Base-by-base conservation (phyloP, 2,888 invertebrate genomes). In the Dyspetes luteomarginatus region DNA sequence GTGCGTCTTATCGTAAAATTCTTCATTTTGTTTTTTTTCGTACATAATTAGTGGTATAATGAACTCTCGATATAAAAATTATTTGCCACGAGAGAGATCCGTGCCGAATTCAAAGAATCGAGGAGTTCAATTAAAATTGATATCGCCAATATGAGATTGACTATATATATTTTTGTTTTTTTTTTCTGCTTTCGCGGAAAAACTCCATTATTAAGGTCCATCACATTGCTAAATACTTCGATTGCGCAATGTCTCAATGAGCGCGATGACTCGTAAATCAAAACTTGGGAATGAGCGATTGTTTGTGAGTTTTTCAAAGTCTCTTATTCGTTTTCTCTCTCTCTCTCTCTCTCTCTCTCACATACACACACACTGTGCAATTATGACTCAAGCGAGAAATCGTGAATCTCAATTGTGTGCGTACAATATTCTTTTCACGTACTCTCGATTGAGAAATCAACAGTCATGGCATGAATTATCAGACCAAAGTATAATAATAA, bases 221-320 rank as follows among this genome's bases (percentile, higher is more conserved):
- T 75, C 75, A 75, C 67, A 75, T 60, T 26, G 48, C 50, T 60
- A 22, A 60, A 60, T 75, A 67, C 26, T 41, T 73, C 62, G 55
- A 64, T 73, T 73, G 55, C 52, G 62, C 64, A 73, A 73, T 28
- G 22, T 56, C 9, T 64, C 4, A 73, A 73, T n/a, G 64, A 30
- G 43, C 64, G 30, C n/a, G 41, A 26, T 4, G 55, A 45, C 64
- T 64, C 55, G 52, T 41, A 60, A 28, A 45, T 26, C 19, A 19
- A 48, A 17, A 22, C 48, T 12, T 19, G 9, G 17, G 3, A 12
- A 9, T 2, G 36, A 4, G 36, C 7, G 36, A 7, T 36, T 36
- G n/a, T n/a, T n/a, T n/a, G n/a, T n/a, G 36, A 36, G 36, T 36
- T 36, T 36, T 12, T 7, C 36, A 12, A 7, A 9, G 12, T 7